A percentile compares a stretch with the other conserved stretches of the same genome.
Conservation (phyloP, 2,888 invertebrate genomes). For the Muschampia plurimacula region DNA sequence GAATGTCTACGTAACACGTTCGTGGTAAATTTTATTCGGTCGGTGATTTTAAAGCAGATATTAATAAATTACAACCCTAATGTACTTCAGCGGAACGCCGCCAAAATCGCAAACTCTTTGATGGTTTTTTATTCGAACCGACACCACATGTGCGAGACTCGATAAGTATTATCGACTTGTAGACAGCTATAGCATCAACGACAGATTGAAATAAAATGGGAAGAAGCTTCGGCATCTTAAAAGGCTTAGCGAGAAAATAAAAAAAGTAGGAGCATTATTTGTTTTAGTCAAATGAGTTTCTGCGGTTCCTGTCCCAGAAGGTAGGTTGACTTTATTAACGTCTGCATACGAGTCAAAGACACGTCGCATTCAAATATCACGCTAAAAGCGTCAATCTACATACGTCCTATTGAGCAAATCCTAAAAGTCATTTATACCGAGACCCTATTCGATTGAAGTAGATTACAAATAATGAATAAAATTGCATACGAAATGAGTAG, state of each 20-base stretch:
- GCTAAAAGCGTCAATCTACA: conserved; percentile 84
- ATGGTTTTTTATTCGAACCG: conserved; percentile 36
- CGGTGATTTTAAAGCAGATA: conserved; percentile 27
- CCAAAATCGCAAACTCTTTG: conserved; percentile 36
- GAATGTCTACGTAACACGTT: conserved; percentile 4
- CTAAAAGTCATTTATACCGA: conserved; percentile 84
- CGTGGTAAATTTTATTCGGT: conserved; percentile 9
- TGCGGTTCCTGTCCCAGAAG: conserved; percentile 53
- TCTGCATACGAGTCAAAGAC: conserved; percentile 67
- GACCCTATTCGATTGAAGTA: conserved; percentile 84
- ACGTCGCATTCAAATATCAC: conserved; percentile 76
- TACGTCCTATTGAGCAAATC: conserved; percentile 79
- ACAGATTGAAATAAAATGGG: conserved; percentile 63
- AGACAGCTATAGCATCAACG: conserved; percentile 48
- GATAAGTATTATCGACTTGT: conserved; percentile 35
- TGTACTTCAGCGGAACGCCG: conserved; percentile 23
- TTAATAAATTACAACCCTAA: conserved; percentile 34
- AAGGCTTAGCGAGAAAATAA: conserved; percentile 69
- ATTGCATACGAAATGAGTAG: conserved; percentile 85
- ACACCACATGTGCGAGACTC: conserved; percentile 34
- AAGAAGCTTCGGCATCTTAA: conserved; percentile 67
- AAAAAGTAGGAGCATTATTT: conserved; percentile 70
- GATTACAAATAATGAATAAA: conserved; percentile 86
- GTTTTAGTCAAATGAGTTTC: conserved; percentile 82
- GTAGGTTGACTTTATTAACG: conserved; percentile 72